A percentile compares a stretch with the other conserved stretches of the same genome.
phyloP scores from a whole-genome alignment of 2,113 vertebrate genomes.

The Saccopteryx leptura region DNA sequence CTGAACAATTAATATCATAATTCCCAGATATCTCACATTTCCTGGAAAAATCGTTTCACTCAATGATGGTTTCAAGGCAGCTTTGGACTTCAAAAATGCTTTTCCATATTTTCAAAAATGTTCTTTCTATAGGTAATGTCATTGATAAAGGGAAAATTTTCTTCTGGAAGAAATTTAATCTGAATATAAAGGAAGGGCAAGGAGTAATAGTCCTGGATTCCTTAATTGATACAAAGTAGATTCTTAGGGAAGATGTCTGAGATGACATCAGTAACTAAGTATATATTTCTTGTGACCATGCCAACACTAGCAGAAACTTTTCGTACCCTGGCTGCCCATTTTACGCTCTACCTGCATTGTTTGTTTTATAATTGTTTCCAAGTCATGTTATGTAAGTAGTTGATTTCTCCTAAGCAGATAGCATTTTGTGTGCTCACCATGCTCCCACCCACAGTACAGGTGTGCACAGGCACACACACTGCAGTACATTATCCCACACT shows the following conservation, averaged over 20 bases:
- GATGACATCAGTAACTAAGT: not conserved
- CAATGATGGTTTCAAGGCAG: constrained; percentile 41
- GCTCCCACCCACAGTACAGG: not conserved
- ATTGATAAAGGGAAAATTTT: constrained; percentile 40
- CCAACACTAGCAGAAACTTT: not conserved
- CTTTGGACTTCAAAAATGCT: constrained; percentile 46
- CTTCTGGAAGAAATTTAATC: constrained; percentile 53
- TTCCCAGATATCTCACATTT: constrained; percentile 40
- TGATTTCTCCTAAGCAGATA: constrained; percentile 43
- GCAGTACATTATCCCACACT: not conserved
- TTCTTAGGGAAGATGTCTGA: constrained; percentile 25
- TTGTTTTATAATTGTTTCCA: constrained; percentile 23
- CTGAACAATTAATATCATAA: constrained; percentile 9
- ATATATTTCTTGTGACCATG: constrained; percentile 21
- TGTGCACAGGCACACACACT: not conserved
- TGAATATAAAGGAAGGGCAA: constrained; percentile 25
- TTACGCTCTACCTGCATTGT: not conserved
- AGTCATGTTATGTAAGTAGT: not conserved
- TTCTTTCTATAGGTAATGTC: constrained; percentile 32
- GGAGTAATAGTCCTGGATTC: constrained; percentile 26
- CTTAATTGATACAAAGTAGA: constrained; percentile 34
- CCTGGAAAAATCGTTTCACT: constrained; percentile 31
- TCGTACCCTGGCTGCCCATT: not conserved
- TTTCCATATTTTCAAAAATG: constrained; percentile 49
- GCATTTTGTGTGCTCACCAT: not conserved